Base-by-base conservation (phyloP, 2,797 vertebrate species). In the Hypotaenidia philippensis region DNA sequence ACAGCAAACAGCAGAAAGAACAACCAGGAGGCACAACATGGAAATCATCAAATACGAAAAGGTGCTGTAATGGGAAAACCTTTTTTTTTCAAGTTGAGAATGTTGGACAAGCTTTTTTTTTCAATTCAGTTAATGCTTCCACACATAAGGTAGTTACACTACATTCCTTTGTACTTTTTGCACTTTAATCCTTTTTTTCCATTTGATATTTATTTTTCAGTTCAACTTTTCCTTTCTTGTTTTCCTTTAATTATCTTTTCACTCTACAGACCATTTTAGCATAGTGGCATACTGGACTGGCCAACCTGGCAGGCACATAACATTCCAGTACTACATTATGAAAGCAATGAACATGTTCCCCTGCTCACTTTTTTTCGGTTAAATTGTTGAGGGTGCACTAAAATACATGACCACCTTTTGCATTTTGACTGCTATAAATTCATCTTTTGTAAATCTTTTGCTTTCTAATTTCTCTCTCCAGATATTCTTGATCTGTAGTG, bases 231-330 rank as follows among this genome's bases (percentile, higher is more conserved):
- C 36, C 27, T 41, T 83, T 77, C 32, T 68, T 84, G 89, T 90
- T 77, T 85, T 26, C 52, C 59, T 93, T 84, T 79, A 87, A 92
- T 74, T 82, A 69, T 87, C 52, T 82, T 91, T 95, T 93, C 49
- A 70, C 27, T 80, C 31, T 34, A 25, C 87, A 77, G 70, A 70
- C 89, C 63, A 77, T 91, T 96, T 84, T 90, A 87, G 56, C 87
- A 40, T 13, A 79, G 59, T 89, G 78, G 32, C 70, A 87, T 59
- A 90, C 74, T 72, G 76, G 66, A 83, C 89, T 82, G 81, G 66
- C 3, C 44, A 90, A 29, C 63, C 92, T 95, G 94, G 90, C 90
- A 94, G 47, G 22, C 70, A 69, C 5, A 22, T 79, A 90, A 59
- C 78, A 89, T 94, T 96, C 95, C 91, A 87, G 36, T 40, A 72